Conservation (phyloP, 2,113 vertebrate genomes). For the Scalopus aquaticus region DNA sequence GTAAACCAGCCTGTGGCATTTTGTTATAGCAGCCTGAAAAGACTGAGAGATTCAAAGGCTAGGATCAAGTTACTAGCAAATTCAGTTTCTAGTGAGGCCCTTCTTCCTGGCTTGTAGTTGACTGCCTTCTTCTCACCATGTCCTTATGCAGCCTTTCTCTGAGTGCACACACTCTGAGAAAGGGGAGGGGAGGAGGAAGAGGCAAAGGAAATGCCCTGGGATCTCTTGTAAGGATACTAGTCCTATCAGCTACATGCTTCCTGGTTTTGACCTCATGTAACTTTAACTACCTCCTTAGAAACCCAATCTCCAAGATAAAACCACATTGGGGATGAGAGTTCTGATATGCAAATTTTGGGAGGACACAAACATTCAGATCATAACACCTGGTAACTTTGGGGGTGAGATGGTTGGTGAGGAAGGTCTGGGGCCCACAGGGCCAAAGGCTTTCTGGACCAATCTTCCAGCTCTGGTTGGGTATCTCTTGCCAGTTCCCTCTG, state of each 20-base stretch:
- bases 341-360: neutral
- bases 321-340: neutral
- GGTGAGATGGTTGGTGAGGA: neutral
- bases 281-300: neutral
- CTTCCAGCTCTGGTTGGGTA: neutral
- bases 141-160: neutral
- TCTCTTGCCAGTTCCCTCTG: neutral
- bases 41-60: neutral
- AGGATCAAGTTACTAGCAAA: neutral
- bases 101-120: neutral
- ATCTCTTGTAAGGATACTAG: neutral
- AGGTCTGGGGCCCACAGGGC: neutral
- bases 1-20: neutral
- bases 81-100: neutral
- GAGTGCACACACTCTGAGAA: neutral
- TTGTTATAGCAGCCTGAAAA: neutral
- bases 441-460: neutral
- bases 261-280: neutral
- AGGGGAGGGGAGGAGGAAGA: neutral
- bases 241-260: neutral
- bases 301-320: neutral
- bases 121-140: neutral
- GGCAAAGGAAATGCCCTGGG: neutral
- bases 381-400: neutral
- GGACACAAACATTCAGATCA: neutral